Evolutionary conservation across 2,797 vertebrate species (phyloP).

Genomic region (Adelosebastes latens): DNA sequence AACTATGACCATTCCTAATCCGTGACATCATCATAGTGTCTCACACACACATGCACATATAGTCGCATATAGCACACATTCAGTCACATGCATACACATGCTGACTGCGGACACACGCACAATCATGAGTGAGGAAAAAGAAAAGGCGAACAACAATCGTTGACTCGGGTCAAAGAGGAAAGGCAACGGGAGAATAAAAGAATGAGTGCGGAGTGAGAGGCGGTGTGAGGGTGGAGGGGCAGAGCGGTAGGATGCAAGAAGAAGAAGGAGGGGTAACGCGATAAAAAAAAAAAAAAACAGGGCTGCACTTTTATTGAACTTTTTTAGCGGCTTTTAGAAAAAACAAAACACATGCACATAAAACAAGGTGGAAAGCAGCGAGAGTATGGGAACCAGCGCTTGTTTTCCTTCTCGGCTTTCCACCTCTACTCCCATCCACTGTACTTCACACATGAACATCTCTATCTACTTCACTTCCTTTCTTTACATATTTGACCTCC

Average conservation of each 20-base stretch:
- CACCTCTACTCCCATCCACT: not conserved
- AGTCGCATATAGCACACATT: not conserved
- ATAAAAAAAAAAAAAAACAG: constrained; percentile 39
- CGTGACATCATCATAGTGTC: constrained; percentile 37
- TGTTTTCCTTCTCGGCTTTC: constrained; percentile 71
- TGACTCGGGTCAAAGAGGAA: constrained; percentile 70
- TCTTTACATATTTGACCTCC: constrained; percentile 20
- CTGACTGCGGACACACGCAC: constrained; percentile 22
- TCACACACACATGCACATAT: not conserved
- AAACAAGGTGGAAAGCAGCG: constrained; percentile 58
- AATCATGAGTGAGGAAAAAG: constrained; percentile 48
- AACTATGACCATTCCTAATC: constrained; percentile 33
- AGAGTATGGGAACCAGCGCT: constrained; percentile 68
- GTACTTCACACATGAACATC: not conserved
- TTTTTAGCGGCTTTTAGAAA: constrained; percentile 39
- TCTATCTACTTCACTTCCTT: constrained; percentile 21
- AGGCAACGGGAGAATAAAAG: constrained; percentile 71
- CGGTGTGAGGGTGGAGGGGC: constrained; percentile 57
- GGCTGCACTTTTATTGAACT: constrained; percentile 75
- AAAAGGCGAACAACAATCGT: constrained; percentile 66
- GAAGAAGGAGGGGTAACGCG: constrained; percentile 1
- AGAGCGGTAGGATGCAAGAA: constrained; percentile 16
- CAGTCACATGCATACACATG: not conserved
- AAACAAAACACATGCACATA: constrained; percentile 41
- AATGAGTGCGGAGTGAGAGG: constrained; percentile 83